phyloP scores from a whole-genome alignment of 2,888 invertebrate genomes.

The Eupithecia subfuscata region DNA sequence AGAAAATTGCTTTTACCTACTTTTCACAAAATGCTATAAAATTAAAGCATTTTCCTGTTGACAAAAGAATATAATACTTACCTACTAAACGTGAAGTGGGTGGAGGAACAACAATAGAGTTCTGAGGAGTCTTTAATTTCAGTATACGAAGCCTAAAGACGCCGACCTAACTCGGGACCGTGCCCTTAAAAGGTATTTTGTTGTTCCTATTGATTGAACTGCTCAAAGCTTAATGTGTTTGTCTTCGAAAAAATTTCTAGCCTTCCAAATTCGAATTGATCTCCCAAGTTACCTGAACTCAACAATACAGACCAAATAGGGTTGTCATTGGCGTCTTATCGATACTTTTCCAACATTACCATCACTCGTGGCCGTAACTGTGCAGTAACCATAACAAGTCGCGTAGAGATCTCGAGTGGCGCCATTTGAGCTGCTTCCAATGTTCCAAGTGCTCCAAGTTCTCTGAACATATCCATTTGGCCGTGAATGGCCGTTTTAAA shows the following conservation, averaged over 20 bases:
- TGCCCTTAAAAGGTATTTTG: not conserved
- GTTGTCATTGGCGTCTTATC: conserved; percentile 10
- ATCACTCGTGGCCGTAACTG: conserved; percentile 28
- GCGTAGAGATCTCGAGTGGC: conserved; percentile 40
- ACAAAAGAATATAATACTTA: conserved; percentile 13
- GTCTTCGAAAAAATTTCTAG: not conserved
- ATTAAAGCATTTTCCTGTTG: conserved; percentile 19
- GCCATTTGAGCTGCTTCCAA: conserved; percentile 44
- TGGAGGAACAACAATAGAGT: conserved; percentile 14
- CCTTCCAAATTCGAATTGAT: not conserved
- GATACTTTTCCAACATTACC: conserved; percentile 21
- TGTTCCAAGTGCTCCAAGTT: conserved; percentile 48
- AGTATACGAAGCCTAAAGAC: not conserved
- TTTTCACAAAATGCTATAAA: conserved; percentile 19
- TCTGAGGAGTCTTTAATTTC: conserved; percentile 8
- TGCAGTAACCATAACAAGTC: conserved; percentile 39
- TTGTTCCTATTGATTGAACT: not conserved
- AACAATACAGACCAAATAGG: conserved; percentile 13
- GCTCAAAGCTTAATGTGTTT: conserved; percentile 1
- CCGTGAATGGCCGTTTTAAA: conserved; percentile 64
- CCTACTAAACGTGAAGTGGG: conserved; percentile 8
- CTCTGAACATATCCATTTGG: conserved; percentile 59
- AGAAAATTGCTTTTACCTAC: conserved; percentile 28
- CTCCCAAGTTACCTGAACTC: conserved; percentile 8
- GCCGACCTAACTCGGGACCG: not conserved